Conservation (phyloP, 2,888 invertebrate species). For the Tachina fera region DNA sequence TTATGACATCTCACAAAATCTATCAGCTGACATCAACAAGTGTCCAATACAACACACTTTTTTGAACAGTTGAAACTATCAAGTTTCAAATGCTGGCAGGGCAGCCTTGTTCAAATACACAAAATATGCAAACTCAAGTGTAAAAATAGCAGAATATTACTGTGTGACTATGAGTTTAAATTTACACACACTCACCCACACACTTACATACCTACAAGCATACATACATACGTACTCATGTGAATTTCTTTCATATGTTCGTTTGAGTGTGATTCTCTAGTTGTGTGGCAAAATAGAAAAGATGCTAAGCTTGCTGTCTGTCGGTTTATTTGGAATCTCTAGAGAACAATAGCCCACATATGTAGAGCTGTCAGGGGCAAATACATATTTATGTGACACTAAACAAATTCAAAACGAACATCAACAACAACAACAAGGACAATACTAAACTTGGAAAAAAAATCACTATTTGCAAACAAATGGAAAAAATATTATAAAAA, state of each 20-base stretch:
- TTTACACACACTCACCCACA: neutral
- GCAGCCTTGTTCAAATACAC: conserved; percentile 6
- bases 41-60: too few species aligned
- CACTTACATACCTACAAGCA: neutral
- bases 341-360: conserved; percentile 60
- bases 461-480: neutral
- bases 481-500: conserved; percentile 20
- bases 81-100: too few species aligned
- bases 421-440: conserved; percentile 20
- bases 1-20: too few species aligned
- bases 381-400: conserved; percentile 68
- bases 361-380: conserved; percentile 58
- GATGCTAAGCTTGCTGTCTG: conserved; percentile 36
- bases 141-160: conserved; percentile 49
- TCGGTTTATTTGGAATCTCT: conserved; percentile 53
- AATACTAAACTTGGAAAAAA: neutral
- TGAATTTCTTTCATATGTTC: neutral
- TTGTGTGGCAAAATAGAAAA: conserved; percentile 1
- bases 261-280: neutral
- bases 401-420: conserved; percentile 56
- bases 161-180: conserved; percentile 26
- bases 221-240: neutral
- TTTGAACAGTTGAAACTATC: too few species aligned
- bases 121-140: conserved; percentile 48
- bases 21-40: too few species aligned